Evolutionary conservation across 2,797 vertebrate species (phyloP).

Genomic region (Halcyon smyrnensis): DNA sequence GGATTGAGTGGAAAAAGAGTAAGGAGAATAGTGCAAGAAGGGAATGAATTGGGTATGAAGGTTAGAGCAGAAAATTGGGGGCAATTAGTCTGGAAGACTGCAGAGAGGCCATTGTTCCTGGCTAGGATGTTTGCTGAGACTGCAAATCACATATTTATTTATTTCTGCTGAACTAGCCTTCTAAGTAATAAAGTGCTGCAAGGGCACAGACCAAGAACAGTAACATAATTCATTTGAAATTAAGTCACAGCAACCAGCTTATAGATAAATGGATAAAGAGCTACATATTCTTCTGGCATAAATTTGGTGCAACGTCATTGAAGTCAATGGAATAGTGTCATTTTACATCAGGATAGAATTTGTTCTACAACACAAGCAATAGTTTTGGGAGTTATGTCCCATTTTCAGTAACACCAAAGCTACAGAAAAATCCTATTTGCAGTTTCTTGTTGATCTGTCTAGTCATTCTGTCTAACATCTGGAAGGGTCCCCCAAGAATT

Average conservation of each 20-base stretch:
- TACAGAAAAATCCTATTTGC: constrained; percentile 46
- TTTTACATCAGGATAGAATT: constrained; percentile 40
- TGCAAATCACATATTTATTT: constrained; percentile 70
- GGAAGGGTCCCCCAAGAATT: neutral
- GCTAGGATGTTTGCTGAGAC: constrained; percentile 56
- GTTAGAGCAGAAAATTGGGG: constrained; percentile 53
- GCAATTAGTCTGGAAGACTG: constrained; percentile 62
- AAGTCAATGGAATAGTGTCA: constrained; percentile 39
- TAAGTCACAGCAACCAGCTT: constrained; percentile 56
- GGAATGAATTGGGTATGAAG: constrained; percentile 21
- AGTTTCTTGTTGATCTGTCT: constrained; percentile 9
- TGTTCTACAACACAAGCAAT: constrained; percentile 24
- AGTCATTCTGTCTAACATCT: neutral
- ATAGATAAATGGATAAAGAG: constrained; percentile 65
- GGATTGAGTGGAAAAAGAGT: neutral
- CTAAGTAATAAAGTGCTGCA: constrained; percentile 65
- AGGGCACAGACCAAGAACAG: constrained; percentile 60
- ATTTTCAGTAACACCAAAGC: constrained; percentile 11
- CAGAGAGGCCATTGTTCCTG: constrained; percentile 60
- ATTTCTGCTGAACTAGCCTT: constrained; percentile 71
- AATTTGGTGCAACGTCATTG: constrained; percentile 20
- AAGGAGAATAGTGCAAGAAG: constrained; percentile 6
- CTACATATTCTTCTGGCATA: constrained; percentile 33
- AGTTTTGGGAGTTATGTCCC: neutral
- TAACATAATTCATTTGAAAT: constrained; percentile 69